Evolutionary conservation across 1,140 invertebrate species (phyloP).

Genomic region (Adoxophyes honmai): DNA sequence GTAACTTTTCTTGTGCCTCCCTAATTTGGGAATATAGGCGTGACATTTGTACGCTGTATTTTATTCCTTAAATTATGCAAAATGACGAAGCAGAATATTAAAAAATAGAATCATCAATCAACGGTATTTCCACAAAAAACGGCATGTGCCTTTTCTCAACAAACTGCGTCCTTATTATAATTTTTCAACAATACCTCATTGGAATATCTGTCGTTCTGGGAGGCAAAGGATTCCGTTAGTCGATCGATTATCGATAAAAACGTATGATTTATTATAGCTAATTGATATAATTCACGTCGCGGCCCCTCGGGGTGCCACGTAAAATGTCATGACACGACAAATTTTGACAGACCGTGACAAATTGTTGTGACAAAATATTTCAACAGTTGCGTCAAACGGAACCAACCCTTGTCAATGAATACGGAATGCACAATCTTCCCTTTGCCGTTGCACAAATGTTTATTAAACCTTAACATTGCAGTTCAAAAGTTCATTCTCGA

Average conservation of each 20-base stretch:
- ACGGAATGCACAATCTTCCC: conserved; percentile 25
- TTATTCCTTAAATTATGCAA: not conserved
- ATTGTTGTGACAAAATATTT: conserved; percentile 77
- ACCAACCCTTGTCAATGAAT: conserved; percentile 40
- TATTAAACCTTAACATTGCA: conserved; percentile 15
- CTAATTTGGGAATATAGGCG: too few relatives aligned
- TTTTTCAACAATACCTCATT: conserved; percentile 25
- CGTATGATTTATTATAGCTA: conserved; percentile 61
- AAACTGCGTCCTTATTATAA: conserved; percentile 21
- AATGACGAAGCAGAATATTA: conserved; percentile 20
- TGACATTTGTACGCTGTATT: too few relatives aligned
- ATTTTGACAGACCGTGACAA: conserved; percentile 68
- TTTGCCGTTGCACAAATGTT: not conserved
- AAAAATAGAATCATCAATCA: conserved; percentile 28
- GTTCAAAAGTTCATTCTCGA: not conserved
- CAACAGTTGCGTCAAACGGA: conserved; percentile 67
- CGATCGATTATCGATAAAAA: conserved; percentile 56
- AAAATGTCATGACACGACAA: conserved; percentile 58
- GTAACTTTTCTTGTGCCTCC: too few relatives aligned
- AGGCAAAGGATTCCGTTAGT: conserved; percentile 62
- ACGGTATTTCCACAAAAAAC: not conserved
- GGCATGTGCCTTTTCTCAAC: conserved; percentile 22
- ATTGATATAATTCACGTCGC: conserved; percentile 62
- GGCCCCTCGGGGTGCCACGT: conserved; percentile 38
- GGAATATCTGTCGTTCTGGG: conserved; percentile 53